Conservation (phyloP, 2,888 invertebrate genomes). For the Lycia hirtaria region DNA sequence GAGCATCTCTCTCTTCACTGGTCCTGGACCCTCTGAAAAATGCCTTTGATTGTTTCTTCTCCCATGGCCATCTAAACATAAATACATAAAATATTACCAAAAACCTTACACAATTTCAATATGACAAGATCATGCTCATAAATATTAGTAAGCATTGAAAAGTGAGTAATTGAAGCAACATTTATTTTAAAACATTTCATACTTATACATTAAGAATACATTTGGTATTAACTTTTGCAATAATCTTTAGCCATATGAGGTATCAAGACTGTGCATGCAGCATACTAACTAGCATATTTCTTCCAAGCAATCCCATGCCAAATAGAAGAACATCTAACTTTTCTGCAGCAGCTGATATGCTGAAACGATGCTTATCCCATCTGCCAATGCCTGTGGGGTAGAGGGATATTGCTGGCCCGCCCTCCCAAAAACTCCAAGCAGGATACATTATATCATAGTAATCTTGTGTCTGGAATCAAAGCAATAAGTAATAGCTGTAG, state of each 20-base stretch:
- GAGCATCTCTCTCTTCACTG: constrained; percentile 94
- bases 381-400: constrained; percentile 97
- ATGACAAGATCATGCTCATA: too few species aligned
- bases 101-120: too few species aligned
- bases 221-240: too few species aligned
- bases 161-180: too few species aligned
- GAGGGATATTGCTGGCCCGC: constrained; percentile 97
- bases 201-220: too few species aligned
- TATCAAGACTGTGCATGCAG: too few species aligned
- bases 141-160: too few species aligned
- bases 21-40: constrained; percentile 98
- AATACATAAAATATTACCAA: neutral
- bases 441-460: constrained; percentile 97
- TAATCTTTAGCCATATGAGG: too few species aligned
- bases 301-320: constrained; percentile 10
- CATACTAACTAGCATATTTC: too few species aligned
- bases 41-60: constrained; percentile 88
- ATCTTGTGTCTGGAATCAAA: constrained; percentile 85
- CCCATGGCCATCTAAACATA: constrained; percentile 88
- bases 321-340: constrained; percentile 60
- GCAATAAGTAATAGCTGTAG: neutral
- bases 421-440: constrained; percentile 99
- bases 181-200: too few species aligned
- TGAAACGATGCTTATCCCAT: constrained; percentile 94
- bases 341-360: constrained; percentile 88